Conservation (phyloP, 2,888 invertebrate species). For the Hipparchia sbordonii region DNA sequence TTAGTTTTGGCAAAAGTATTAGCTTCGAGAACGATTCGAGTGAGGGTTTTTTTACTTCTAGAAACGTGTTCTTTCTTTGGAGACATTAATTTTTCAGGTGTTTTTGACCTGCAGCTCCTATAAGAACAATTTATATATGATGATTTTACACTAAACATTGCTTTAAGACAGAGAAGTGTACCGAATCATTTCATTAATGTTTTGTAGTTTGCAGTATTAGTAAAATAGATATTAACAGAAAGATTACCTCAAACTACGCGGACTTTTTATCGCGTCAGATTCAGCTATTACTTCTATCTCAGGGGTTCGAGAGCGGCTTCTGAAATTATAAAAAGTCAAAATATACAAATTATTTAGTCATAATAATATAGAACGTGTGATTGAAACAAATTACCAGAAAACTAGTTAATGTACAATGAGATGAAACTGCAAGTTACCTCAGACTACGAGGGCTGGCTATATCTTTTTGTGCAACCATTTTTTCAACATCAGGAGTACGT, state of each 20-base stretch:
- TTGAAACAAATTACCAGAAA: neutral
- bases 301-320: constrained; percentile 24
- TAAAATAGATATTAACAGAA: neutral
- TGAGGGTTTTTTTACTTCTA: constrained; percentile 65
- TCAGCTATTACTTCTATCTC: constrained; percentile 10
- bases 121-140: neutral
- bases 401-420: neutral
- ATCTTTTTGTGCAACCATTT: constrained; percentile 45
- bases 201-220: neutral
- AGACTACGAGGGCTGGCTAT: constrained; percentile 49
- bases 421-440: neutral
- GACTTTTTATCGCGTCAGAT: neutral
- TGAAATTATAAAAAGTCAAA: constrained; percentile 1
- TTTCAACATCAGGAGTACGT: constrained; percentile 65
- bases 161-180: neutral
- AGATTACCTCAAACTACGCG: constrained; percentile 19
- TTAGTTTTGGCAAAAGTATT: constrained; percentile 72
- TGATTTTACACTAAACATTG: too few relatives aligned
- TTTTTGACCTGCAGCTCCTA: constrained; percentile 68
- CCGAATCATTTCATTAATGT: neutral
- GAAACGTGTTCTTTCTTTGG: constrained; percentile 60
- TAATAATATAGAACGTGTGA: neutral
- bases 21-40: constrained; percentile 71
- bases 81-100: constrained; percentile 72
- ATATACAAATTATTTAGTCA: neutral